Evolutionary conservation across 2,797 vertebrate species (phyloP), one percentile per base, ranked within the genome.

Genomic region (Crenuchus spilurus): DNA sequence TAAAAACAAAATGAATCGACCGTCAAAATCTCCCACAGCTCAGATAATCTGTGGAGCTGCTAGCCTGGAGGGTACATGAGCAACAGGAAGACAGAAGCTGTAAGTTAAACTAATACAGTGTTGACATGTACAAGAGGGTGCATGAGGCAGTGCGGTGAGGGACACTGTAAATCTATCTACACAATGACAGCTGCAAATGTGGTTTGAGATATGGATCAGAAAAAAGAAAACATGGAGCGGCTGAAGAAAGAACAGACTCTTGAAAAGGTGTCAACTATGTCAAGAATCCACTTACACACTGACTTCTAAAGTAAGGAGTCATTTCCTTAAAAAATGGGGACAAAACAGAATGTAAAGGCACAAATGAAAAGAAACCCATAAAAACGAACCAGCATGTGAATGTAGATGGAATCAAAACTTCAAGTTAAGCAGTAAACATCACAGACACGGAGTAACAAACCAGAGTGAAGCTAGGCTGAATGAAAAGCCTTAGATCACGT

Each of bases 351-450:
- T n/a, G n/a, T n/a, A 67, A 22, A 8, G 26, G 55, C 48, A 74
- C 14, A 35, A 65, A 74, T 37, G 18, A 48, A 30, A 51, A 37
- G 13, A 39, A n/a, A n/a, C n/a, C n/a, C n/a, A n/a, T 3, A 51
- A 51, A 48, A 76, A 51, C 13, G 2, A 39, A 63, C 30, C 67
- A 70, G 58, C 67, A 41, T 26, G 20, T 42, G 49, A 20, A 49
- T 1, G 9, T 10, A 11, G 7, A 24, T 11, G 28, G 69, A 20
- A 65, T 62, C 24, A 48, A 61, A 28, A 4, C 14, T 31, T 0
- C 49, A n/a, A 20, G 11, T n/a, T n/a, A n/a, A n/a, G n/a, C n/a
- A n/a, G n/a, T n/a, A n/a, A n/a, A n/a, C n/a, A n/a, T n/a, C n/a
- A n/a, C n/a, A n/a, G n/a, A n/a, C n/a, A n/a, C n/a, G n/a, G n/a